Evolutionary conservation across 2,888 invertebrate genomes (phyloP).

Genomic region (Drosophila quinaria): DNA sequence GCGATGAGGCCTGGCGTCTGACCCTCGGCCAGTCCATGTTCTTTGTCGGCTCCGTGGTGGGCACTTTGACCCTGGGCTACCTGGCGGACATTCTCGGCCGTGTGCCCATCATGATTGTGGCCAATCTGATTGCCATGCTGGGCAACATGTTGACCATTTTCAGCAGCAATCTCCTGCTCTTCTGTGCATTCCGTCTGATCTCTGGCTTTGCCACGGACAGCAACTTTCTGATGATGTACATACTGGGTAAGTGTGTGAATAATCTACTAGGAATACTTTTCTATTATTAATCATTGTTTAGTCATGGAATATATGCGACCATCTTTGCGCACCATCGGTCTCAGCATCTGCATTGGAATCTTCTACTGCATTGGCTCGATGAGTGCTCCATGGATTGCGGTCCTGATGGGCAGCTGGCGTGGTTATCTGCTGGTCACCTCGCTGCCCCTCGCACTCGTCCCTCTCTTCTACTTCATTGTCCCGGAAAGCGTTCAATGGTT

Average conservation of each 20-base stretch:
- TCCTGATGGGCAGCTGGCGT: slow-evolving; percentile 86
- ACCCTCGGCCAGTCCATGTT: slow-evolving; percentile 88
- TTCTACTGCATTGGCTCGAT: slow-evolving; percentile 88
- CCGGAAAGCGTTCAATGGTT: slow-evolving; percentile 89
- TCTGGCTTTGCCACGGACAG: slow-evolving; percentile 88
- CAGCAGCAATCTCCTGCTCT: slow-evolving; percentile 85
- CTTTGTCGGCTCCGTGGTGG: slow-evolving; percentile 88
- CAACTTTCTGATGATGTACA: slow-evolving; percentile 89
- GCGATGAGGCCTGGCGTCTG: slow-evolving; percentile 87
- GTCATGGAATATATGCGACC: slow-evolving; percentile 88
- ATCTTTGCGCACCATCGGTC: slow-evolving; percentile 86
- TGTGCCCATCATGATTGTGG: slow-evolving; percentile 87
- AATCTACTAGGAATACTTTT: not conserved
- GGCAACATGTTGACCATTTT: slow-evolving; percentile 87
- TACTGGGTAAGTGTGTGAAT: slow-evolving; percentile 86
- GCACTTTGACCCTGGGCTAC: slow-evolving; percentile 87
- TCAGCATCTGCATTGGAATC: slow-evolving; percentile 88
- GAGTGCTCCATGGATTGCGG: slow-evolving; percentile 86
- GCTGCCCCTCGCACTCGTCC: slow-evolving; percentile 86
- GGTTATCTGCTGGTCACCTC: slow-evolving; percentile 86
- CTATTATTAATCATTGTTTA: slow-evolving; percentile 52
- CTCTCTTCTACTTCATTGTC: slow-evolving; percentile 86
- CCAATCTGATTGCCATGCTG: slow-evolving; percentile 87
- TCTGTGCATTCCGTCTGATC: slow-evolving; percentile 87
- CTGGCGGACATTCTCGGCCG: slow-evolving; percentile 87